phyloP scores from a whole-genome alignment of 2,888 invertebrate species.

The Ptilodon capucinus region DNA sequence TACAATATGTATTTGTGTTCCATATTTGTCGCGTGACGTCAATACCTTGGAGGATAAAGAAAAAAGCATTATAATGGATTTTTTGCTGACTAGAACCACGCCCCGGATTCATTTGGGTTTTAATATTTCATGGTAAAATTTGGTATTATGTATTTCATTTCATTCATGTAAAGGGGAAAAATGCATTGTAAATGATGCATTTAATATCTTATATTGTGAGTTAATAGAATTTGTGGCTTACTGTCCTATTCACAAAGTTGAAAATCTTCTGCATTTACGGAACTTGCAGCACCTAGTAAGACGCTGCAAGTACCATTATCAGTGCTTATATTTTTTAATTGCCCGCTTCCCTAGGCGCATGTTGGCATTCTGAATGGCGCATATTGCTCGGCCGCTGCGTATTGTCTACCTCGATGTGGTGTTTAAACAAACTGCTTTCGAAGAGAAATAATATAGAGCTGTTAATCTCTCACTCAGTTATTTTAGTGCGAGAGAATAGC shows the following conservation, averaged over 20 bases:
- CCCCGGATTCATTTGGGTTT: neutral
- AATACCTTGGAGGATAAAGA: too few species aligned
- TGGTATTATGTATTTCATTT: too few species aligned
- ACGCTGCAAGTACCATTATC: constrained; percentile 30
- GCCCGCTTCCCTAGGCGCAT: constrained; percentile 30
- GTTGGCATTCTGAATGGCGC: constrained; percentile 44
- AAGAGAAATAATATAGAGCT: constrained; percentile 37
- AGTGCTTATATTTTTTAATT: constrained; percentile 39
- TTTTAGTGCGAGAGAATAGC: too few species aligned
- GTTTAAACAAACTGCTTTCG: constrained; percentile 34
- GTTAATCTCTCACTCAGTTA: constrained; percentile 7
- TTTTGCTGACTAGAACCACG: too few species aligned
- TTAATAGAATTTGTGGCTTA: too few species aligned
- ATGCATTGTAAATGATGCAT: too few species aligned
- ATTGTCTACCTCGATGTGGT: constrained; percentile 53
- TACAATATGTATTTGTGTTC: neutral
- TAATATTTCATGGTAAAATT: too few species aligned
- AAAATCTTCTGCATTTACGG: neutral
- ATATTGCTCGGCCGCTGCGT: constrained; percentile 46
- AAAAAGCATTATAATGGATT: too few species aligned
- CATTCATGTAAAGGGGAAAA: too few species aligned
- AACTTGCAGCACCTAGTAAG: constrained; percentile 3
- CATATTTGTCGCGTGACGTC: neutral
- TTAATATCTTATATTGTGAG: too few species aligned
- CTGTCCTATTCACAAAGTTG: too few species aligned